Conservation (phyloP, 2,888 invertebrate genomes). For the Tipula helvola region DNA sequence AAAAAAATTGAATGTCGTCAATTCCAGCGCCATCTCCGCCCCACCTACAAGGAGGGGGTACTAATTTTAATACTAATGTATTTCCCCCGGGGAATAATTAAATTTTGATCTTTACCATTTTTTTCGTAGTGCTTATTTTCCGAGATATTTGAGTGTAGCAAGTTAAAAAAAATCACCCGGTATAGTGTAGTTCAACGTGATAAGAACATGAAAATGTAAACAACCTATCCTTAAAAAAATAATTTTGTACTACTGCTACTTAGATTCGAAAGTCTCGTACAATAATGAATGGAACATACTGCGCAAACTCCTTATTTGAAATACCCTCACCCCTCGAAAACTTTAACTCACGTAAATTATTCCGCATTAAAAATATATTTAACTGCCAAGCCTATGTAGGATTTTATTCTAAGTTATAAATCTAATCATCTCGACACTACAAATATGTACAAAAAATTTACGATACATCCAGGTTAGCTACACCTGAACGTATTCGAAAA, state of each 20-base stretch:
- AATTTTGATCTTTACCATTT: too few relatives aligned
- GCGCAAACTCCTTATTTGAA: background rate
- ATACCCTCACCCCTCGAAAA: background rate
- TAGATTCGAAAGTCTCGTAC: background rate
- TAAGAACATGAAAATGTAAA: background rate
- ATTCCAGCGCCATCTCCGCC: too few relatives aligned
- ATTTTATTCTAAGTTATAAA: background rate
- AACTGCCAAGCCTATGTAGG: background rate
- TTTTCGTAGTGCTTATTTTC: too few relatives aligned
- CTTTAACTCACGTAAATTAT: background rate
- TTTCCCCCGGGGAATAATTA: too few relatives aligned
- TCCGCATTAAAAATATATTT: background rate
- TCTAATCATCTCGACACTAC: background rate
- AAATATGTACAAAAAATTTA: background rate
- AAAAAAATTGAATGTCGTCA: too few relatives aligned
- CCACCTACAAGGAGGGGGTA: too few relatives aligned
- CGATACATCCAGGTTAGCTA: background rate
- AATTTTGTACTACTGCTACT: background rate
- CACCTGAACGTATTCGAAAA: background rate
- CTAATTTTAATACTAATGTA: too few relatives aligned
- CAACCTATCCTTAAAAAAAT: background rate
- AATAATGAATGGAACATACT: background rate
- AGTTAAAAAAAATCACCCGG: too few relatives aligned
- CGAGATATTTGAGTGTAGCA: too few relatives aligned
- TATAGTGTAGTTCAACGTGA: too few relatives aligned